phyloP scores from a whole-genome alignment of 2,113 vertebrate species.

The Trichomycterus rosablanca region DNA sequence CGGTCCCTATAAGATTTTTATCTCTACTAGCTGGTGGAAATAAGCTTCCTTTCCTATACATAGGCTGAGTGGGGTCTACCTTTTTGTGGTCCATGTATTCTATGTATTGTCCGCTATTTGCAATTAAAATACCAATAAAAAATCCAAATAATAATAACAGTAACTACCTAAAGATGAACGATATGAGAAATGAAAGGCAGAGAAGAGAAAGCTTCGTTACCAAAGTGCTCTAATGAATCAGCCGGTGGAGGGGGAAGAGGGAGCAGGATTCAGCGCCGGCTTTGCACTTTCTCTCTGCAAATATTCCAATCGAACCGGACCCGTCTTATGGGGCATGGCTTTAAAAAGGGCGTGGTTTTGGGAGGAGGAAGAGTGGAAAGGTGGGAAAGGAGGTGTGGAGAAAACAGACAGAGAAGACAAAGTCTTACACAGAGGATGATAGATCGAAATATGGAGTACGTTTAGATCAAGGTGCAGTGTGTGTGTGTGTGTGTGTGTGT shows the following conservation, averaged over 20 bases:
- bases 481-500: too few relatives aligned
- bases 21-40: too few relatives aligned
- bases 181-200: neutral
- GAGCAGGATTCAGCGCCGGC: slow-evolving; percentile 62
- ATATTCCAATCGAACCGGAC: slow-evolving; percentile 68
- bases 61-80: too few relatives aligned
- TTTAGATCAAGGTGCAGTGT: neutral
- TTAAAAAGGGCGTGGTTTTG: slow-evolving; percentile 35
- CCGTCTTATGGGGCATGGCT: slow-evolving; percentile 63
- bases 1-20: too few relatives aligned
- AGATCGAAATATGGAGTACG: neutral
- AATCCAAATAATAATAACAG: too few relatives aligned
- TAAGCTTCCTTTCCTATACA: too few relatives aligned
- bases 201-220: slow-evolving; percentile 8
- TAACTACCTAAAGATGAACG: too few relatives aligned
- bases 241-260: slow-evolving; percentile 55
- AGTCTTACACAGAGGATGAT: neutral
- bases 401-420: slow-evolving; percentile 12
- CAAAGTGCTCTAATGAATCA: slow-evolving; percentile 30
- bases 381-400: neutral
- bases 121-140: too few relatives aligned
- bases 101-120: too few relatives aligned
- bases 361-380: neutral
- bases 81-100: too few relatives aligned
- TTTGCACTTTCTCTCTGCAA: slow-evolving; percentile 72